Evolutionary conservation across 2,797 vertebrate genomes (phyloP).

Genomic region (Nothura maculosa): DNA sequence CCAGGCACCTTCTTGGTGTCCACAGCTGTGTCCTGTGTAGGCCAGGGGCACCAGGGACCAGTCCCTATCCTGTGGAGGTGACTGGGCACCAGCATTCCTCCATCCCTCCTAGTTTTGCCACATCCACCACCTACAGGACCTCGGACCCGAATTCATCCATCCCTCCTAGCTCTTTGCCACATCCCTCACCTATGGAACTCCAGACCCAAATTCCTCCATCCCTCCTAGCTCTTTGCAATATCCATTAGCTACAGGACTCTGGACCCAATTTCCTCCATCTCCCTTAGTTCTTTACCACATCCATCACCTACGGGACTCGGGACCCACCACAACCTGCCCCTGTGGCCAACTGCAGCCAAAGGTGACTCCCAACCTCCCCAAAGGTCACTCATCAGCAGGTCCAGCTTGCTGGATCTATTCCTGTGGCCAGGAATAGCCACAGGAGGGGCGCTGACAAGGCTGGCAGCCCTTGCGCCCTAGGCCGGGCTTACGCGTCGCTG

Average conservation of each 20-base stretch:
- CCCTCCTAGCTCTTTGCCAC: neutral
- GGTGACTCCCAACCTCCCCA: neutral
- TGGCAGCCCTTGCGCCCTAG: neutral
- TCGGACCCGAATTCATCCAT: neutral
- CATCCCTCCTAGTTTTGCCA: neutral
- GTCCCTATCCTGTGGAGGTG: neutral
- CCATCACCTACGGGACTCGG: neutral
- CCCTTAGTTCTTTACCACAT: neutral
- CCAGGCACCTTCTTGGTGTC: neutral
- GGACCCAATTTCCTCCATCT: neutral
- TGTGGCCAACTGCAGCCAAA: neutral
- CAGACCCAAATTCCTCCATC: neutral
- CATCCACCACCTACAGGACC: neutral
- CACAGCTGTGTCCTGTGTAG: neutral
- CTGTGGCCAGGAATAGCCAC: conserved; percentile 7
- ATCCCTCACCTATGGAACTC: neutral
- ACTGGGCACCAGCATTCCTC: neutral
- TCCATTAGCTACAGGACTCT: neutral
- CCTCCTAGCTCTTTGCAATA: neutral
- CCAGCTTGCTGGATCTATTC: neutral
- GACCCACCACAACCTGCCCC: neutral
- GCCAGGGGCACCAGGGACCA: neutral
- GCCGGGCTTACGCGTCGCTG: neutral
- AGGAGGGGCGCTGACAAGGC: conserved; percentile 47
- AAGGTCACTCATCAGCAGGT: neutral